phyloP scores from a whole-genome alignment of 2,113 vertebrate genomes.

The Microcebus griseorufus region DNA sequence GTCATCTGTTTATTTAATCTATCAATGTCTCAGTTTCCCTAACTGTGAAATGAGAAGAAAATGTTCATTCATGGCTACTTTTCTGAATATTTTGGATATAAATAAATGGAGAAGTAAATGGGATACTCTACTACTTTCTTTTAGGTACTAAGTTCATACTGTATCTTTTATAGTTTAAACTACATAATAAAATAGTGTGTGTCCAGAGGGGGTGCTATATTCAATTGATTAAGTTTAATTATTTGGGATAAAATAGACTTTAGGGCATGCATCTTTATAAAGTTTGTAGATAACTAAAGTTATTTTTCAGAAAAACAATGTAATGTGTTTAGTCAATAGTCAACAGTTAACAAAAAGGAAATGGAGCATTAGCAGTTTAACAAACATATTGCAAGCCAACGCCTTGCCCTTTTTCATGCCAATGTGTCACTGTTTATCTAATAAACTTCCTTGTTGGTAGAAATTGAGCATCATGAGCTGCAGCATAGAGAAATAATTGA shows the following conservation, averaged over 20 bases:
- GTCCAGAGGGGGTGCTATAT: not conserved
- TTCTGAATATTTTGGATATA: not conserved
- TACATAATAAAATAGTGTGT: not conserved
- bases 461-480: not conserved
- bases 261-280: not conserved
- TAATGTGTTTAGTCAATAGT: not conserved
- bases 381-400: not conserved
- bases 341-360: not conserved
- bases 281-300: not conserved
- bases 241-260: conserved; percentile 13
- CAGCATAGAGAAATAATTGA: not conserved
- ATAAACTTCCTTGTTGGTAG: not conserved
- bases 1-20: conserved; percentile 18
- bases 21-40: conserved; percentile 41
- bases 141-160: not conserved
- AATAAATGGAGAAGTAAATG: not conserved
- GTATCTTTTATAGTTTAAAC: not conserved
- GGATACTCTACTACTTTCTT: not conserved
- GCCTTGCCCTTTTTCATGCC: not conserved
- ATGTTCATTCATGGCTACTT: not conserved
- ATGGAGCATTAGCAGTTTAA: not conserved
- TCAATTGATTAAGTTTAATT: conserved; percentile 32
- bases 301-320: not conserved
- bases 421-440: not conserved
- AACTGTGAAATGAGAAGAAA: not conserved